Base-by-base conservation (phyloP, 2,888 invertebrate species). In the Homarus gammarus region DNA sequence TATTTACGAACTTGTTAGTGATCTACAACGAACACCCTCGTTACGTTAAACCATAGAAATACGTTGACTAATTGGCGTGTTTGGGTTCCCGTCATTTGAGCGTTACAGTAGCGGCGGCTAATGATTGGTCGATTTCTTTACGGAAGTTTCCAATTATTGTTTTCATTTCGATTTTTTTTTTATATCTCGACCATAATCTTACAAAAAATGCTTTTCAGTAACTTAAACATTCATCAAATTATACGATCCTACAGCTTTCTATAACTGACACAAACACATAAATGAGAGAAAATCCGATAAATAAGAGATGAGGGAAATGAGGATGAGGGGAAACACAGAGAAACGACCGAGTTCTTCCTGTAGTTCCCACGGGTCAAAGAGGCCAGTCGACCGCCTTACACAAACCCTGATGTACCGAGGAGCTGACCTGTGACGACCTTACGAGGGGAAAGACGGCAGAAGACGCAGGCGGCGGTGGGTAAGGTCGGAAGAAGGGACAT, bases 361-460 rank as follows among this genome's bases (percentile, higher is more conserved):
- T 22, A 22, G 18, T 61, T 61, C 79, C 61, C 61, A 79, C 64
- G 64, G 79, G 61, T 36, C 38, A 40, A 6, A 27, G 36, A 8
- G 61, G 61, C 8, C 10, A 38, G 82, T 12, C 27, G 33, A 31
- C 73, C 75, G 40, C 84, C 73, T 70, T 84, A 40, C 61, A 85
- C 85, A 85, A 75, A 85, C 77, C 75, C 77, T 44, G 18, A 64
- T 85, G 85, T 85, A 36, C 64, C 61, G 64, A 33, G 44, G 77
- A 75, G 10, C 38, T 85, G 85, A 85, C 85, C 85, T 77, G 85
- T 64, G 85, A 44, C 61, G 64, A 85, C 77, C 85, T 22, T 15
- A 0, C 31, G 40, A n/a, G 44, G 75, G 72, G 51, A 36, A 51
- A 56, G 36, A 79, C 33, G 31, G 56, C 33, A 79, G 27, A 36